Evolutionary conservation across 2,113 vertebrate species (phyloP), one percentile per base, ranked within the genome.

Genomic region (Chelonoidis abingdonii): DNA sequence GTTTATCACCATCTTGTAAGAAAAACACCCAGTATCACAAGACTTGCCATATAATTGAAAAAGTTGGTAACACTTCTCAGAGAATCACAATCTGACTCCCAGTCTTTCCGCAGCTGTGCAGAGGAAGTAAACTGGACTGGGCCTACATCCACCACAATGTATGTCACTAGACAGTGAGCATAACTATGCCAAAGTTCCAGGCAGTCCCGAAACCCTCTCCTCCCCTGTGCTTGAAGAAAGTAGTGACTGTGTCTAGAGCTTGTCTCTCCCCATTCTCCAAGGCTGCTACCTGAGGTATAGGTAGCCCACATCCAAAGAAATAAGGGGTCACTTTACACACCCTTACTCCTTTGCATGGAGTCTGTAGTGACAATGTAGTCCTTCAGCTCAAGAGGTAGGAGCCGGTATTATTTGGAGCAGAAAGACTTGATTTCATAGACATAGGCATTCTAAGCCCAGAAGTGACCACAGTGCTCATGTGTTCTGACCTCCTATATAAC

Each of bases 111-210:
- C 85, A 84, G 47, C 4, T 88, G 47, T 53, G 11, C 14, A 57
- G 25, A 80, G 54, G 83, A 88, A 75, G 16, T 92, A 38, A 80
- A 7, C 62, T 84, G 13, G 31, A 72, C 62, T 78, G 62, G 88
- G 7, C 27, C 24, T 86, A n/a, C 13, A 5, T n/a, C 12, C 52
- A 53, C 22, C 11, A 25, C 50, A 81, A 17, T 13, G 35, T 53
- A 81, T 22, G 72, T 93, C 90, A 84, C 25, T 2, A 0, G 0
- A 1, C 1, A 21, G 16, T 0, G 0, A n/a, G 79, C 52, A 17
- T 85, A 19, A 16, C 16, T 65, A 65, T 65, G 62, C 62, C 87
- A 79, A 29, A 80, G 22, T 29, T 65, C 5, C 0, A 0, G 2
- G 29, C 81, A 90, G 14, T 56, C 17, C 4, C 65, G 5, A 10